Base-by-base conservation (phyloP, 2,113 vertebrate genomes). In the Epinephelus moara region DNA sequence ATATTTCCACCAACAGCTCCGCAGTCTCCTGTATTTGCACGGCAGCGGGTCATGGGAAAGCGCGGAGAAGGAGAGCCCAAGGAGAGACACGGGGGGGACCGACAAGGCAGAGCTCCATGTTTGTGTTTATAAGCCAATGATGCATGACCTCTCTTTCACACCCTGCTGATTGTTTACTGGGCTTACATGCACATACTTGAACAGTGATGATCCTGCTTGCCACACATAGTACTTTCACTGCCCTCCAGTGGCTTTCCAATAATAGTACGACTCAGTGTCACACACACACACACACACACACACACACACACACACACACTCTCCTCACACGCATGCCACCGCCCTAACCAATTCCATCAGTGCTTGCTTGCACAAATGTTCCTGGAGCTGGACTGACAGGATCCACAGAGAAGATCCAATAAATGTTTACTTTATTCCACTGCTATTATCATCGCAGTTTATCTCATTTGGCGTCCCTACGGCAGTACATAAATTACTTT, bases 221-320 rank as follows among this genome's bases (percentile, higher is more conserved):
- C 78, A 90, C 89, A 81, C 21, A 14, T 4, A 92, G 91, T 85
- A 84, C 91, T 92, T 90, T 93, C 92, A 94, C 91, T 96, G 94
- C 94, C 95, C 93, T 93, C 95, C 94, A 94, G 94, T 96, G 95
- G 94, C 80, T 87, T 78, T 77, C 85, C 80, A 76, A 82, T 84
- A 92, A 90, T 84, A 91, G 79, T 88, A 86, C 84, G 67, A 62
- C 47, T 78, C 55, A 21, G 75, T 74, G 57, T 63, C 37, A 23
- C 40, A 42, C 62, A 45, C 52, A 61, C 64, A 71, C 50, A 70
- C 66, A 53, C 73, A 59, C 40, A 72, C 63, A 70, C 63, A 73
- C 73, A 52, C 59, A 47, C 33, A 61, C 70, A 68, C 40, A 74
- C 59, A 55, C 47, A 12, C 75, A 50, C 57, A 13, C 49, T 25